A percentile compares a stretch with the other conserved stretches of the same genome.
These are phyloP conservation scores for Brachionus plicatilis DNA, from an alignment of 1,140 invertebrate species.

Conservation along the genomic window DNA sequence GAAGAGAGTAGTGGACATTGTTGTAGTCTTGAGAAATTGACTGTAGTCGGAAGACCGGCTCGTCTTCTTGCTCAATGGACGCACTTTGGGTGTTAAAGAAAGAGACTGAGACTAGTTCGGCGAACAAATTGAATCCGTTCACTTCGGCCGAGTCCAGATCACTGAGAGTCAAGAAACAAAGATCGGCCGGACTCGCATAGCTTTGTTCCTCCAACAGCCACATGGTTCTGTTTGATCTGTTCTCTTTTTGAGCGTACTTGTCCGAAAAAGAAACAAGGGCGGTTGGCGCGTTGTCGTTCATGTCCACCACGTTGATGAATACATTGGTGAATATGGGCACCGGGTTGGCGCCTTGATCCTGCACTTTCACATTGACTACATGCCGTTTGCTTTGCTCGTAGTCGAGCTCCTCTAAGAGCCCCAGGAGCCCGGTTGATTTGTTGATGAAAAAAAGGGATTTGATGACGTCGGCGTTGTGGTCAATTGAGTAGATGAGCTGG, in stretches of 20 bases:
- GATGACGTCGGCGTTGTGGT: background rate
- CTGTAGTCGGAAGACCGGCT: background rate
- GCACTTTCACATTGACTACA: background rate
- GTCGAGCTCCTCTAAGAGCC: background rate
- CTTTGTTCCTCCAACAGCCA: background rate
- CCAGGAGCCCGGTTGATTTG: background rate
- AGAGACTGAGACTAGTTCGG: background rate
- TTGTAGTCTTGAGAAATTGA: conserved; percentile 15
- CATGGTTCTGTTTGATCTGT: background rate
- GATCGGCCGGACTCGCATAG: background rate
- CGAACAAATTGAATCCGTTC: background rate
- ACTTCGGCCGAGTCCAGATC: conserved; percentile 10
- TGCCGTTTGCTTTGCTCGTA: background rate
- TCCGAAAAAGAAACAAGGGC: background rate
- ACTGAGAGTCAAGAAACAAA: background rate
- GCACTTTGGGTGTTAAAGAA: background rate
- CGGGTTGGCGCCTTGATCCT: conserved; percentile 22
- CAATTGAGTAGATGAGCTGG: background rate
- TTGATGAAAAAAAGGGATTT: background rate
- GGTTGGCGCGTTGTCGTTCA: conserved; percentile 15
- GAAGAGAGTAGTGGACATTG: background rate
- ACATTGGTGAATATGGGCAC: conserved; percentile 18
- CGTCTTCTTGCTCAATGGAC: background rate
- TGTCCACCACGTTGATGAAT: background rate
- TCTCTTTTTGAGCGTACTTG: conserved; percentile 8